Base-by-base conservation (phyloP, 2,888 invertebrate species). In the Gymnocheta viridis region DNA sequence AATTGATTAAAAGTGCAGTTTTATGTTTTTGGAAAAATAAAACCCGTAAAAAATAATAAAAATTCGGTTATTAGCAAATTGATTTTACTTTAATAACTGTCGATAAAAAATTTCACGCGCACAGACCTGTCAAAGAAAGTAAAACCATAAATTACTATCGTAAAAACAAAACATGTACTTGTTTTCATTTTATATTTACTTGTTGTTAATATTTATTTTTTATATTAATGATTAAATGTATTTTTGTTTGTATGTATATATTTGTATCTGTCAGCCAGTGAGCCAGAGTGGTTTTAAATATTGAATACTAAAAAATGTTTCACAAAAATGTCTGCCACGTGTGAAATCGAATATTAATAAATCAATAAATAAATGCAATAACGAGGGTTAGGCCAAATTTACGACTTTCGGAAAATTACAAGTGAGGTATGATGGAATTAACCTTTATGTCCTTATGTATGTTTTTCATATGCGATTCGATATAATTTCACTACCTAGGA, bases 81-180 rank as follows among this genome's bases (percentile, higher is more conserved):
- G 67, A 81, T 81, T 66, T 80, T 60, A 22, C 60, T 38, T 60
- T 67, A 67, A 81, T 74, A 81, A 74, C 41, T 60, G 60, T 81
- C 64, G n/a, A 77, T 82, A 38, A 82, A 64, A 82, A 66, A 82
- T 82, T 82, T 76, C 58, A 70, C n/a, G 17, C 76, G 49, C 76
- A 58, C n/a, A 47, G 44, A n/a, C 6, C 22, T 56, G 10, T 38
- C 10, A 38, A 3, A 38, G 10, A 38, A 38, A 66, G 56, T 76
- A 72, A 58, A 66, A 41, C 32, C 56, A 76, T 76, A 82, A 82
- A 82, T 70, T 76, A 56, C 47, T 1, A 27, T 38, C 35, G 35
- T 38, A 12, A 38, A 38, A 38, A 38, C 10, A 2, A 6, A 32
- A 12, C 35, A 1, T 9, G 12, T 38, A 6, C 12, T 38, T 38